Conservation (phyloP, 2,113 vertebrate species). For the Megaceryle maxima region DNA sequence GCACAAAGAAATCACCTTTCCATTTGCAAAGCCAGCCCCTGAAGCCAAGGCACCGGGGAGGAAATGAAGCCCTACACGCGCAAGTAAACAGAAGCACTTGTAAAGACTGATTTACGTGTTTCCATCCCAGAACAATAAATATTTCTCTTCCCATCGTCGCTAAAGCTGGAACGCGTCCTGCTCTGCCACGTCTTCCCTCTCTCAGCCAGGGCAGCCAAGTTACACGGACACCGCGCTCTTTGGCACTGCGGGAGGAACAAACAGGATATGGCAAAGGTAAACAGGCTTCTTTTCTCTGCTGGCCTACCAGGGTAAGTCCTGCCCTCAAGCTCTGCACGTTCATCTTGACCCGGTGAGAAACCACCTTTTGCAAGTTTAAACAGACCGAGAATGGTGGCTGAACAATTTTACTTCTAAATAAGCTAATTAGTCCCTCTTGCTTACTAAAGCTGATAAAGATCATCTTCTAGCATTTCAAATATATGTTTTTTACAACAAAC, state of each 20-base stretch:
- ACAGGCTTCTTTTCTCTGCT: neutral
- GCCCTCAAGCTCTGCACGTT: neutral
- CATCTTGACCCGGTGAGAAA: neutral
- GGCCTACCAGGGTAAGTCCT: neutral
- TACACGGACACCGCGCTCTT: rapidly evolving
- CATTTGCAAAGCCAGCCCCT: neutral
- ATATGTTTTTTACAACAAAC: neutral
- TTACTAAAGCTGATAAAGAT: neutral
- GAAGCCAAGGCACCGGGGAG: neutral
- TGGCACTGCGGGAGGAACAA: neutral
- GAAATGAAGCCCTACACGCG: neutral
- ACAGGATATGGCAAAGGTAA: neutral
- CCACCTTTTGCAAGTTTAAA: neutral
- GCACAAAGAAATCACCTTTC: neutral
- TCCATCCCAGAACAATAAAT: neutral
- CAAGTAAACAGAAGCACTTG: neutral
- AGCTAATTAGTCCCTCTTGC: neutral
- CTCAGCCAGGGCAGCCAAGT: neutral
- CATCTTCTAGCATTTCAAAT: neutral
- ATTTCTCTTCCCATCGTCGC: neutral
- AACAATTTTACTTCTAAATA: neutral
- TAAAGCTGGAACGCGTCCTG: neutral
- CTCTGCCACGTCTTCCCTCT: neutral
- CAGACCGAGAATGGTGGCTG: neutral
- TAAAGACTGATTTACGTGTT: neutral